phyloP scores from a whole-genome alignment of 2,113 vertebrate species.

The Puffinus mauretanicus region DNA sequence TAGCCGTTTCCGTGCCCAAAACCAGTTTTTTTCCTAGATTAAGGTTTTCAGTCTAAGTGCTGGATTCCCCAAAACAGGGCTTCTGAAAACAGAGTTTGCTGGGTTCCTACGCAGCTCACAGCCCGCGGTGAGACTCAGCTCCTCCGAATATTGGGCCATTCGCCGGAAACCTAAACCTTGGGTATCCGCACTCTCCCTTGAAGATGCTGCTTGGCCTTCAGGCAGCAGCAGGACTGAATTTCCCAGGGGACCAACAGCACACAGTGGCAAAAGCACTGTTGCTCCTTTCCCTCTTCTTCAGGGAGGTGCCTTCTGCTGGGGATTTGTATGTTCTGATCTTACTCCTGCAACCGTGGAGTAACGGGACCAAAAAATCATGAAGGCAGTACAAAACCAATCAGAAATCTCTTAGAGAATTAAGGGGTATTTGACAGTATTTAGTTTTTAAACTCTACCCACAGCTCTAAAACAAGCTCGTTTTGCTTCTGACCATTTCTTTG shows the following conservation, averaged over 20 bases:
- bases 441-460: not conserved
- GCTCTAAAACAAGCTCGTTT: not conserved
- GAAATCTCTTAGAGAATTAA: not conserved
- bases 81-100: not conserved
- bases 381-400: not conserved
- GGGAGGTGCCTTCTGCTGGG: not conserved
- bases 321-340: not conserved
- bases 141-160: accelerated
- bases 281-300: not conserved
- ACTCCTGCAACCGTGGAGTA: not conserved
- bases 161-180: not conserved
- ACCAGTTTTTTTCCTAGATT: not conserved
- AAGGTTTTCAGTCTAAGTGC: not conserved
- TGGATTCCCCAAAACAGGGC: not conserved
- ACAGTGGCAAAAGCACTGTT: not conserved
- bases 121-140: not conserved
- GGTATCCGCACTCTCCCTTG: not conserved
- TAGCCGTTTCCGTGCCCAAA: not conserved
- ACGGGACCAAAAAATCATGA: accelerated
- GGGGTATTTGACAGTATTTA: not conserved
- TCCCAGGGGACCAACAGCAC: not conserved
- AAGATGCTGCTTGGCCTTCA: not conserved
- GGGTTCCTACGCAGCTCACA: not conserved
- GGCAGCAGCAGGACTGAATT: not conserved
- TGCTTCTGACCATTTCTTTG: not conserved